Base-by-base conservation (phyloP, 2,797 vertebrate genomes). In the Poecilia wingei region DNA sequence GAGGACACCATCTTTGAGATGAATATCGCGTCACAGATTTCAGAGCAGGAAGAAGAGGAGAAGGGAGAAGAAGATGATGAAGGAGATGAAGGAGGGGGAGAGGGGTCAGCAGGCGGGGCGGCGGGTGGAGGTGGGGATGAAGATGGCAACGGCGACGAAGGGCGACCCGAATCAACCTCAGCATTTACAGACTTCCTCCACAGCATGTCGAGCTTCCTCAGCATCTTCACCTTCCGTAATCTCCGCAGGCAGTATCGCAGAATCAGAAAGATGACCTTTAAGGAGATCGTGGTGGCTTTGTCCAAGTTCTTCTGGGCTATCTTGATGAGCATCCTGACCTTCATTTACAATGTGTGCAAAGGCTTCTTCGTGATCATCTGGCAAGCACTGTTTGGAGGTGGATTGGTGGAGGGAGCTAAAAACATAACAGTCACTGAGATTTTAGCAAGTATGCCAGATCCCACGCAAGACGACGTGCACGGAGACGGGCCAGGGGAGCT, bases 1-100 rank as follows among this genome's bases (percentile, higher is more conserved):
- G 98, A 99, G 93, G 98, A 99, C 95, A 99, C 98, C 87, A 99
- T 99, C 91, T 99, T 99, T 89, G 98, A 99, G 95, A 99, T 99
- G 98, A 98, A 99, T 78, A 98, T 99, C 22, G 98, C 98, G 0
- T 96, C 98, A 0, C 96, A 98, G 84, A 98, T 99, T 90, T 98
- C 98, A 0, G 97, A 99, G 94, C 95, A 97, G 76, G 97, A 98
- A 6, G 98, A 96, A 39, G 96, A 96, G 53, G 97, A 94, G 0
- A 96, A 93, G 13, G 96, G 95, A 3, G 96, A 95, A 13, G 96
- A 96, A 0, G 96, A 97, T 1, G 94, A 92, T 0, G 96, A 96
- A 70, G 77, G 45, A 31, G 86, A 90, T 0, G 91, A 97, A 91
- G 90, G 84, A 46, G 93, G 75, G 4, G 87, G 79, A 41, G 93